Conservation (phyloP, 1,140 invertebrate species). For the Temnothorax longispinosus region DNA sequence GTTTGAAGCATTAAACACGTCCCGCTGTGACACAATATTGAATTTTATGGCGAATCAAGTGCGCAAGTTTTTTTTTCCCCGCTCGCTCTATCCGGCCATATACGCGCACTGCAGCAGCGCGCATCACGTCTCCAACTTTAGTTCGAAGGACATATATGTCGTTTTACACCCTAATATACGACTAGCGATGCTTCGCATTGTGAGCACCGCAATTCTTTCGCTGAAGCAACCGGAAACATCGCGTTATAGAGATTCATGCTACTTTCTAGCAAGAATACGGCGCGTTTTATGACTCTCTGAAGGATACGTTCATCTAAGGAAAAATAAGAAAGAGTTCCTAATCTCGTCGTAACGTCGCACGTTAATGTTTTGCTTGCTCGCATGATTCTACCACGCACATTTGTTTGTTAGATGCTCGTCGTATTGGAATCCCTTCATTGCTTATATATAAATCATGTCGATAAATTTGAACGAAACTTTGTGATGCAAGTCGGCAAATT, state of each 20-base stretch:
- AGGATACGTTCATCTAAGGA: conserved; percentile 1
- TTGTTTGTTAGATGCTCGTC: not conserved
- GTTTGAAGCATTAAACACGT: conserved; percentile 38
- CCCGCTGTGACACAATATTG: conserved; percentile 36
- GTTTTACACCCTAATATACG: conserved; percentile 42
- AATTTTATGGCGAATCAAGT: conserved; percentile 67
- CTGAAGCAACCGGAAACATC: conserved; percentile 43
- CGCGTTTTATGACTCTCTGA: conserved; percentile 28
- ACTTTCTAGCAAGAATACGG: conserved; percentile 16
- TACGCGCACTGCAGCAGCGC: conserved; percentile 9
- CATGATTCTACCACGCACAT: not conserved
- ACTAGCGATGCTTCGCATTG: conserved; percentile 40
- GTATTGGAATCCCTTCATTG: not conserved
- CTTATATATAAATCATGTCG: not conserved
- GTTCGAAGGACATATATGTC: conserved; percentile 49
- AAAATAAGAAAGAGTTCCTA: conserved; percentile 14
- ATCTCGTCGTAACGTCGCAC: not conserved
- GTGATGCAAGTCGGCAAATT: not conserved
- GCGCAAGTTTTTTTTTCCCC: conserved; percentile 35
- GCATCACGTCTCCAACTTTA: conserved; percentile 45
- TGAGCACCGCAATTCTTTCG: conserved; percentile 41
- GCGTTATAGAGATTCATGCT: conserved; percentile 52
- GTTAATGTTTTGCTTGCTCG: not conserved
- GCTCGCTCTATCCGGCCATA: conserved; percentile 13
- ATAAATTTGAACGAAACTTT: not conserved